Conservation (phyloP, 2,888 invertebrate genomes). For the Fragum sueziense region DNA sequence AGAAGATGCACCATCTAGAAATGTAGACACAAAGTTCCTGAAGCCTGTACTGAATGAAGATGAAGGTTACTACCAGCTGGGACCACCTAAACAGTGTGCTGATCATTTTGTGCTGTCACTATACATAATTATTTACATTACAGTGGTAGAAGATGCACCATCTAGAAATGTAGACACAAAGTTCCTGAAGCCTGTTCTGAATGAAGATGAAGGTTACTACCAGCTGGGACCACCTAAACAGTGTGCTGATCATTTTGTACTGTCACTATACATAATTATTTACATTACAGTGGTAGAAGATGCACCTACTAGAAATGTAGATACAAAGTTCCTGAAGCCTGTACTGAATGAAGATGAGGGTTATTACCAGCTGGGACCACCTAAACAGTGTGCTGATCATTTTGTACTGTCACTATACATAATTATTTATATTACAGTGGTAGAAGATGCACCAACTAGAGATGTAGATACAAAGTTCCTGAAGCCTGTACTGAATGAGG, state of each 20-base stretch:
- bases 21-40: slow-evolving; percentile 62
- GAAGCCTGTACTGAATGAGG: slow-evolving; percentile 79
- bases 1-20: slow-evolving; percentile 55
- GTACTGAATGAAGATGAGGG: slow-evolving; percentile 81
- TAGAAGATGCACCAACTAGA: slow-evolving; percentile 56
- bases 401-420: slow-evolving; percentile 83
- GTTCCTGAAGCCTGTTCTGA: slow-evolving; percentile 75
- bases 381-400: slow-evolving; percentile 76
- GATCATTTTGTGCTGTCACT: slow-evolving; percentile 82
- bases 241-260: slow-evolving; percentile 80
- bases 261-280: too few relatives aligned
- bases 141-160: slow-evolving; percentile 62
- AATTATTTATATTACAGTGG: slow-evolving; percentile 63
- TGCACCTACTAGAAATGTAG: slow-evolving; percentile 46
- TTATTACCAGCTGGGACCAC: slow-evolving; percentile 82
- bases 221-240: slow-evolving; percentile 81
- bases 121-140: slow-evolving; percentile 73
- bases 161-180: slow-evolving; percentile 55
- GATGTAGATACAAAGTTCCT: slow-evolving; percentile 63
- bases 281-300: slow-evolving; percentile 66
- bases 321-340: slow-evolving; percentile 72
- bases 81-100: slow-evolving; percentile 77
- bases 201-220: slow-evolving; percentile 82
- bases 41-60: slow-evolving; percentile 79
- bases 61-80: slow-evolving; percentile 82